These are phyloP conservation scores for Ryuthela nishihirai DNA, from an alignment of 2,888 invertebrate genomes.

Conservation along the genomic window DNA sequence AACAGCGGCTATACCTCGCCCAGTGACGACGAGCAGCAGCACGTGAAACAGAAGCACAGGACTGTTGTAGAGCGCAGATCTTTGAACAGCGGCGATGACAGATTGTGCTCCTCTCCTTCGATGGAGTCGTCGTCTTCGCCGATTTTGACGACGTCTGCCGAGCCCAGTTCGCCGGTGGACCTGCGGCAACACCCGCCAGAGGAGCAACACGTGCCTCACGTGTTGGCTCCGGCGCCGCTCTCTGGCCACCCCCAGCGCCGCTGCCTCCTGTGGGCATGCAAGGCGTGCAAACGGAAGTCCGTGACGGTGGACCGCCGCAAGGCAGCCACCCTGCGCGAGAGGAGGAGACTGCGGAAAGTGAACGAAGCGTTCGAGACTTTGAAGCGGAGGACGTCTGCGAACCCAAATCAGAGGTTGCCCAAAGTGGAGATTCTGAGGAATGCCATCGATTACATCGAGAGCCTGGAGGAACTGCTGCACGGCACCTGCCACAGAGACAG, in stretches of 20 bases:
- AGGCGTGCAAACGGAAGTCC: slow-evolving; percentile 87
- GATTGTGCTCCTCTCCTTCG: slow-evolving; percentile 11
- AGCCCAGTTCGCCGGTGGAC: slow-evolving; percentile 8
- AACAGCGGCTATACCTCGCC: too few species aligned
- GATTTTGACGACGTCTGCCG: not conserved
- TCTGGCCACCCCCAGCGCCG: slow-evolving; percentile 54
- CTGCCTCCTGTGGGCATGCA: slow-evolving; percentile 94
- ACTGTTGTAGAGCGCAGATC: too few species aligned
- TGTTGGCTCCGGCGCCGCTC: slow-evolving; percentile 20
- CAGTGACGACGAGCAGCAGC: too few species aligned
- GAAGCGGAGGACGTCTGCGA: slow-evolving; percentile 85
- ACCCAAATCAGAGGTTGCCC: slow-evolving; percentile 92
- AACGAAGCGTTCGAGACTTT: slow-evolving; percentile 97
- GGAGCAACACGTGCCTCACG: slow-evolving; percentile 28
- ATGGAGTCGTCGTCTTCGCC: slow-evolving; percentile 3
- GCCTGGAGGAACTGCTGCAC: slow-evolving; percentile 71
- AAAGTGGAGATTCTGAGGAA: slow-evolving; percentile 96
- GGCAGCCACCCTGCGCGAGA: slow-evolving; percentile 92
- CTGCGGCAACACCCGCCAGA: slow-evolving; percentile 3
- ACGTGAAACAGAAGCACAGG: too few species aligned
- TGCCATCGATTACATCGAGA: slow-evolving; percentile 64
- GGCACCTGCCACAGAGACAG: slow-evolving; percentile 21
- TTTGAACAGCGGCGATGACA: slow-evolving; percentile 16
- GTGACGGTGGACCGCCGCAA: slow-evolving; percentile 92
- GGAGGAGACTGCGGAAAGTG: slow-evolving; percentile 88